Evolutionary conservation across 2,113 vertebrate species (phyloP).

Genomic region (Podiceps cristatus): DNA sequence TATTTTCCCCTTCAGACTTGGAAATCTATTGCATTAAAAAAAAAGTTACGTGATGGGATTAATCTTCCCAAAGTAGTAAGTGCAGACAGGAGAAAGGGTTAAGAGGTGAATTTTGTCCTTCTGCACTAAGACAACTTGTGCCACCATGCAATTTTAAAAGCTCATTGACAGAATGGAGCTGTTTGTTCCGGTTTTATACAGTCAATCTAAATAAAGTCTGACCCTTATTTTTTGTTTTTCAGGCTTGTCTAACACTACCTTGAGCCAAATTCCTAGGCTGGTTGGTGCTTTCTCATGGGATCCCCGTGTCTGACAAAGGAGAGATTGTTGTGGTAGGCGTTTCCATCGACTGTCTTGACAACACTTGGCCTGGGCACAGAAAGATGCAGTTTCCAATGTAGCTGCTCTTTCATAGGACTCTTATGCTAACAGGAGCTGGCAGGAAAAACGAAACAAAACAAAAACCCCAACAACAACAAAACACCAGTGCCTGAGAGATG

Average conservation of each 20-base stretch:
- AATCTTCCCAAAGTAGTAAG: not conserved
- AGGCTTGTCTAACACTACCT: not conserved
- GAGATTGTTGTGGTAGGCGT: constrained; percentile 40
- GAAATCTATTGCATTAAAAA: not conserved
- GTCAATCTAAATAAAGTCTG: not conserved
- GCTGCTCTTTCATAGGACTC: not conserved
- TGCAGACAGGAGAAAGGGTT: not conserved
- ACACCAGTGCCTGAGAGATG: not conserved
- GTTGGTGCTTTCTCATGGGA: constrained; percentile 48
- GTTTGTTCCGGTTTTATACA: not conserved
- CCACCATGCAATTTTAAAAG: not conserved
- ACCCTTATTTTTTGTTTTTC: constrained; percentile 4
- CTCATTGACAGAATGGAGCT: not conserved
- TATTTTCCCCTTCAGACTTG: not conserved
- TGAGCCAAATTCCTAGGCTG: not conserved
- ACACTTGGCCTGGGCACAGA: not conserved
- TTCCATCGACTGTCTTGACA: constrained; percentile 22
- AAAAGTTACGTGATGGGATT: not conserved
- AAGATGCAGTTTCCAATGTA: not conserved
- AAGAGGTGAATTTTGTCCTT: not conserved
- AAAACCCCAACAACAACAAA: too few relatives aligned
- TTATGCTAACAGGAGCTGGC: not conserved
- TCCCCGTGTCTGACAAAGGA: constrained; percentile 33
- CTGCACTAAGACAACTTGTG: not conserved
- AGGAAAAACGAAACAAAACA: too few relatives aligned